These are phyloP conservation scores for Perognathus longimembris DNA, from an alignment of 2,113 vertebrate genomes.

Conservation along the genomic window DNA sequence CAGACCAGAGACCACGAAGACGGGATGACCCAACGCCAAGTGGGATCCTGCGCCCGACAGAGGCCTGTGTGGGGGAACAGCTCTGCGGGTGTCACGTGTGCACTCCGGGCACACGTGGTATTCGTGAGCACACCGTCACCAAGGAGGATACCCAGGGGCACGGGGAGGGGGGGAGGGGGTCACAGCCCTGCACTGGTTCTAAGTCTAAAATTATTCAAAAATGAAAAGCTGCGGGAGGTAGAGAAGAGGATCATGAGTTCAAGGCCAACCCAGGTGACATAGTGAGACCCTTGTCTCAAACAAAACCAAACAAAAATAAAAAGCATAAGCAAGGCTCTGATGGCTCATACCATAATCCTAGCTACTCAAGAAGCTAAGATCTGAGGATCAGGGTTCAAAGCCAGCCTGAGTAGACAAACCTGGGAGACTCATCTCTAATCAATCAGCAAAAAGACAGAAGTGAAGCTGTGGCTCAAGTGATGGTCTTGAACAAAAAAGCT, in stretches of 20 bases:
- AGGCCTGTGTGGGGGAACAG: background rate
- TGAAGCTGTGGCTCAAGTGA: too few species aligned
- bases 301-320: background rate
- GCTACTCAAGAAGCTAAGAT: too few species aligned
- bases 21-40: fast-evolving
- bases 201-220: background rate
- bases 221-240: background rate
- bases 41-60: background rate
- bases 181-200: background rate
- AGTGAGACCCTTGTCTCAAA: background rate
- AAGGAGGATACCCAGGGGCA: too few species aligned
- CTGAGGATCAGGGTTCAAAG: too few species aligned
- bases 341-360: too few species aligned
- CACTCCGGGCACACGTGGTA: background rate
- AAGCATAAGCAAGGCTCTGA: too few species aligned
- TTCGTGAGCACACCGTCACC: background rate
- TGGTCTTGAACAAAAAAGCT: too few species aligned
- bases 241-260: background rate
- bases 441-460: too few species aligned
- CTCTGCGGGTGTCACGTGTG: background rate
- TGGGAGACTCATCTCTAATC: too few species aligned
- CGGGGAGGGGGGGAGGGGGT: fast-evolving
- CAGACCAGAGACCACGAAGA: background rate
- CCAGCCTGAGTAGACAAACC: too few species aligned
- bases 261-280: background rate